Evolutionary conservation across 2,113 vertebrate genomes (phyloP), one percentile per base, ranked within the genome.

Genomic region (Tragelaphus strepsiceros): DNA sequence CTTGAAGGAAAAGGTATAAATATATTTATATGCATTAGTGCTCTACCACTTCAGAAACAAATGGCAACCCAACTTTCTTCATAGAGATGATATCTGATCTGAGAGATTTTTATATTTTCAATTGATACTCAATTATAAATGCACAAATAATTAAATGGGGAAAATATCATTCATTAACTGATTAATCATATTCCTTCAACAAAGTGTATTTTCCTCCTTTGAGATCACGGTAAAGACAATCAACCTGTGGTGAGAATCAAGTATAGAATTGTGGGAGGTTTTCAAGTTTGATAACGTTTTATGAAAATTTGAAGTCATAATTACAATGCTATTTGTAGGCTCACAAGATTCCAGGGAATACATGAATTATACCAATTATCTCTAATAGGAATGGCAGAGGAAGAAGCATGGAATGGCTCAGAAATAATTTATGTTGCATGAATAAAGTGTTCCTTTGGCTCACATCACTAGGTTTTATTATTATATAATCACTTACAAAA

Each of bases 311-410:
- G 28, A 97, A 90, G 35, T 94, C 28, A 84, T 97, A 97, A 98
- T 96, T 97, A 24, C 61, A 80, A 21, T 94, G 39, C 89, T 95
- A 95, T 92, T 97, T 97, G 94, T 88, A 96, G 59, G 43, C 46
- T 98, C 92, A 95, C 92, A 93, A 32, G 51, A 91, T 91, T 78
- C 91, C 71, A 32, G 32, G 77, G 54, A 96, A 94, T 91, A 67
- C 92, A 97, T 93, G 51, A 96, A 95, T 97, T 98, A 94, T 0
- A 64, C 13, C 84, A 98, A 97, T 98, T 98, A 98, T 61, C 28
- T 97, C 67, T 98, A 98, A 98, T 97, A 97, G 28, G 39, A 13
- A 91, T 87, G 56, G 82, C 88, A 91, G 61, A 94, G 17, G 12
- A 82, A 86, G 78, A 95, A 94, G 85, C 98, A 98, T 98, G 97